Evolutionary conservation across 1,140 invertebrate species (phyloP), one percentile per base, ranked within the genome.

Genomic region (Saccostrea glomerata): DNA sequence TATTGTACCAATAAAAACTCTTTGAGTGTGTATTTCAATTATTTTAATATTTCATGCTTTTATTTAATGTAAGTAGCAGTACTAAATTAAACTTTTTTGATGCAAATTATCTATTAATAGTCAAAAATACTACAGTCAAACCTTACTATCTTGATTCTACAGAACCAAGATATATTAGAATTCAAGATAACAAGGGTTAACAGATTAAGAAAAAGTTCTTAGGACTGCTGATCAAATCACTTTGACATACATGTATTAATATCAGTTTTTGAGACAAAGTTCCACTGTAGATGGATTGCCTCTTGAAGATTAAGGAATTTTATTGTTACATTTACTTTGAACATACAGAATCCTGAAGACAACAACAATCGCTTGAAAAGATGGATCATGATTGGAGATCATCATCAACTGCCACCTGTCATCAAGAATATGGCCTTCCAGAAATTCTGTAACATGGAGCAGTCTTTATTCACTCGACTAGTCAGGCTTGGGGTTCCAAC

Each of bases 351-450:
- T 95, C 98, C 99, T 0, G 97, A 99, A 93, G 98, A 99, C 94
- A 98, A 98, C 2, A 97, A 97, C 73, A 99, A 99, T 95, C 96
- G 99, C 1, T 95, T 99, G 55, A 99, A 99, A 95, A 96, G 99
- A 17, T 99, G 99, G 99, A 99, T 99, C 85, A 99, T 99, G 99
- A 99, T 99, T 93, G 99, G 99, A 9, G 99, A 99, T 96, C 99
- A 99, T 95, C 98, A 99, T 95, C 99, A 99, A 95, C 96, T 99
- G 90, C 99, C 99, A 0, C 99, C 99, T 0, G 98, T 99, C 13
- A 99, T 99, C 60, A 99, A 99, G 95, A 99, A 99, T 94, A 99
- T 99, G 98, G 99, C 99, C 20, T 99, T 99, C 95, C 98, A 99
- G 95, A 99, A 99, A 94, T 99, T 99, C 95, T 99, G 98, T 9